Conservation (phyloP, 2,113 vertebrate genomes). For the Dipodomys merriami region DNA sequence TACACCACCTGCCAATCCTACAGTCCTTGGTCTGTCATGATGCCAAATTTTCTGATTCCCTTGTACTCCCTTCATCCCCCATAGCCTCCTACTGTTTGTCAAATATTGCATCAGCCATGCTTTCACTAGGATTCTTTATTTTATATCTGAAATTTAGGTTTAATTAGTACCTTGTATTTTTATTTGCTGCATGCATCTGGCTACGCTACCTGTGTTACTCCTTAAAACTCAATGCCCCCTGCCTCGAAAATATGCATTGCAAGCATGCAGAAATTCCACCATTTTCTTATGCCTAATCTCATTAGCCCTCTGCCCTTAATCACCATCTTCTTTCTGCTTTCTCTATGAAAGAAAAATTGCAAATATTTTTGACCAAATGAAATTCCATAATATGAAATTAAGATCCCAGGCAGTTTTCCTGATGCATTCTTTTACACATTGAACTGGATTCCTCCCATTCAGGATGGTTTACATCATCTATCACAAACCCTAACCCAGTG, state of each 20-base stretch:
- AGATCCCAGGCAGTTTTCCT: background rate
- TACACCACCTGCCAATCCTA: rapidly evolving
- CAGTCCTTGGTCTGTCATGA: too few species aligned
- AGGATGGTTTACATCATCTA: background rate
- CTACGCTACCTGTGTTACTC: too few species aligned
- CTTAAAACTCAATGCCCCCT: background rate
- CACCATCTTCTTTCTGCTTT: background rate
- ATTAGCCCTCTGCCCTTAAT: background rate
- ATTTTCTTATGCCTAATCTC: too few species aligned
- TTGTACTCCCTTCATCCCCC: background rate
- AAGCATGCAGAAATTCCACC: background rate
- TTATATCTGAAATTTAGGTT: background rate
- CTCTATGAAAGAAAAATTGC: background rate
- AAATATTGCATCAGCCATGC: background rate
- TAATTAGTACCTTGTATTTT: background rate
- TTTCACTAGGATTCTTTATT: background rate
- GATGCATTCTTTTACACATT: background rate
- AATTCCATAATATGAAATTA: background rate
- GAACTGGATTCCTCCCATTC: background rate
- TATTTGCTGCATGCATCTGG: background rate
- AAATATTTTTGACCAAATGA: background rate
- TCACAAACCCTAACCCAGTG: background rate
- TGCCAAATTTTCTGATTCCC: background rate
- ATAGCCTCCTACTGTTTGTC: background rate
- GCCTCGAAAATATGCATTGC: background rate